Conservation (phyloP, 1,140 invertebrate species). For the Ooceraea biroi region DNA sequence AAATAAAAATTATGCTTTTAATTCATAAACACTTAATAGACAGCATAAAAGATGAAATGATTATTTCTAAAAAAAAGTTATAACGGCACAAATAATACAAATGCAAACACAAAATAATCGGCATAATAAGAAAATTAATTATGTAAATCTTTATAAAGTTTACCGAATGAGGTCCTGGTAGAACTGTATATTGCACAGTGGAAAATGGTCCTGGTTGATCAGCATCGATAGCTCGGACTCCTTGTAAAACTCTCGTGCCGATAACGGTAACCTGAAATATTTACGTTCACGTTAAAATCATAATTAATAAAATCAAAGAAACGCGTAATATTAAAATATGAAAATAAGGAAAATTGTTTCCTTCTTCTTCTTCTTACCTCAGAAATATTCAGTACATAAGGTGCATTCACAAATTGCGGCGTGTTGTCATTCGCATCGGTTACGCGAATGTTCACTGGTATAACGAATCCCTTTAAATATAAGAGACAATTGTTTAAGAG, state of each 20-base stretch:
- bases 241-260: constrained; percentile 92
- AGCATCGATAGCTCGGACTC: constrained; percentile 92
- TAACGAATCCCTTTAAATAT: constrained; percentile 91
- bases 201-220: constrained; percentile 96
- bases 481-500: constrained; percentile 10
- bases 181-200: constrained; percentile 94
- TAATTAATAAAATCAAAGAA: too few relatives aligned
- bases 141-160: constrained; percentile 73
- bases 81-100: background rate
- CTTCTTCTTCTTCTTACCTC: constrained; percentile 87
- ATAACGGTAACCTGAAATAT: constrained; percentile 90
- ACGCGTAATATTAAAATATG: constrained; percentile 1
- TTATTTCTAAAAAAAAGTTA: background rate
- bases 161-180: constrained; percentile 92
- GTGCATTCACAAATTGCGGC: constrained; percentile 93
- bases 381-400: constrained; percentile 93
- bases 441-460: constrained; percentile 96
- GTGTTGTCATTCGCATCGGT: constrained; percentile 97
- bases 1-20: constrained; percentile 19
- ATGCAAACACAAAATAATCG: background rate
- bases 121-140: background rate
- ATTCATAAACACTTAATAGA: background rate
- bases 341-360: background rate
- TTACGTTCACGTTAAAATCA: background rate
- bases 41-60: background rate